A percentile compares a stretch with the other conserved stretches of the same genome.
These are phyloP conservation scores for Frankliniella intonsa DNA, from an alignment of 2,888 invertebrate genomes.

Conservation along the genomic window DNA sequence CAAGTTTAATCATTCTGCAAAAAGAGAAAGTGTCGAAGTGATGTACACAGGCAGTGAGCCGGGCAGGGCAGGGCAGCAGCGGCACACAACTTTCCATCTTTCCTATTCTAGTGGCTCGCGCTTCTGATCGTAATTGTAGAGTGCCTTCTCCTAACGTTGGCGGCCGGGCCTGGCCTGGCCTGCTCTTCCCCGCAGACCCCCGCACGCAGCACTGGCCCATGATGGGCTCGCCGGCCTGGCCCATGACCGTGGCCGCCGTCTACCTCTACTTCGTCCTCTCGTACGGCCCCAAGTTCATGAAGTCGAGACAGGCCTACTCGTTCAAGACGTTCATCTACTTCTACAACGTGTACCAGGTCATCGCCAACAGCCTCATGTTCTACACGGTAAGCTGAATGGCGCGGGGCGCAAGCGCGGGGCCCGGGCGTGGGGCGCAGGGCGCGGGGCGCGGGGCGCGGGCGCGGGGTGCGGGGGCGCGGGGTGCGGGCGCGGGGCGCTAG, in stretches of 20 bases:
- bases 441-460: too few species aligned
- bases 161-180: too few species aligned
- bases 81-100: too few species aligned
- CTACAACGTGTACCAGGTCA: constrained; percentile 22
- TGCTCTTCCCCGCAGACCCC: constrained; percentile 51
- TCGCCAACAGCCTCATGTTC: constrained; percentile 4
- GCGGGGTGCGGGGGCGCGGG: too few species aligned
- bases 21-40: too few species aligned
- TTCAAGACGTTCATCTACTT: constrained; percentile 20
- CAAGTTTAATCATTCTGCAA: too few species aligned
- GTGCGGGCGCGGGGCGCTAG: too few species aligned
- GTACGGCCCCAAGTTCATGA: constrained; percentile 81
- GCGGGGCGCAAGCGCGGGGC: too few species aligned
- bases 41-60: too few species aligned
- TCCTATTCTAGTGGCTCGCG: not conserved
- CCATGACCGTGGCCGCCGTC: constrained; percentile 57
- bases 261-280: constrained; percentile 68
- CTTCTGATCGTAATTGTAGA: not conserved
- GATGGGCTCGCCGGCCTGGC: constrained; percentile 62
- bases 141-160: too few species aligned
- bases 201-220: constrained; percentile 68
- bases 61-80: too few species aligned
- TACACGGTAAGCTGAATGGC: not conserved
- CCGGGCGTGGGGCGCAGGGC: too few species aligned
- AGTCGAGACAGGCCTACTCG: not conserved